Evolutionary conservation across 2,888 invertebrate species (phyloP), one percentile per base, ranked within the genome.

Genomic region (Meandrusa payeni): DNA sequence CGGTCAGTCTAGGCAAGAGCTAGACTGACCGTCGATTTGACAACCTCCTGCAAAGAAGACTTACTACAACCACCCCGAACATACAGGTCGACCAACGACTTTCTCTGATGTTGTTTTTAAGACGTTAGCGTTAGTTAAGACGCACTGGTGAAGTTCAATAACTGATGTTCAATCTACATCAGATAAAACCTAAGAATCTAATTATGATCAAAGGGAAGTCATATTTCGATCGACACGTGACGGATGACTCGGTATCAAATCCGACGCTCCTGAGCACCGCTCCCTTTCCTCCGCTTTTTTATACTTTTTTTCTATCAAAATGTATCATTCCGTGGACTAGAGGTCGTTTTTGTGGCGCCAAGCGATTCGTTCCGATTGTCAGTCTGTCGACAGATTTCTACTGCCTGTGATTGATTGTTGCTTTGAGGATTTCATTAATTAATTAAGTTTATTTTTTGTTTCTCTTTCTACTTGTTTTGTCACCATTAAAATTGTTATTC

Each of bases 191-290:
- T n/a, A n/a, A n/a, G n/a, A n/a, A n/a, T n/a, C 2, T 20, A 43
- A 32, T 19, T 29, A 38, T 48, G 46, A 48, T 46, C 24, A 42
- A 33, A 43, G 34, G 6, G 40, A 37, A 38, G 15, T 31, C 29
- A 52, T 55, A 53, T 58, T 47, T 57, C 52, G 43, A 49, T 59
- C 58, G 50, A 52, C 57, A 41, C 46, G 51, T 57, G 60, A 64
- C 60, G 51, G 54, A 58, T 61, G 13, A 15, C 3, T 7, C 13
- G 7, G 32, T 31, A 24, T 39, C 13, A 23, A 17, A 27, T 1
- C 13, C 28, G 17, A 17, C 19, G 24, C 12, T 32, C 24, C n/a
- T 19, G 12, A 7, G 5, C 19, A 34, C 26, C 15, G 34, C n/a
- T 36, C 22, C 26, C 22, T 37, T 12, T 13, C 13, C 10, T 27